phyloP scores from a whole-genome alignment of 2,113 vertebrate genomes.

The Psittacara wagleri region DNA sequence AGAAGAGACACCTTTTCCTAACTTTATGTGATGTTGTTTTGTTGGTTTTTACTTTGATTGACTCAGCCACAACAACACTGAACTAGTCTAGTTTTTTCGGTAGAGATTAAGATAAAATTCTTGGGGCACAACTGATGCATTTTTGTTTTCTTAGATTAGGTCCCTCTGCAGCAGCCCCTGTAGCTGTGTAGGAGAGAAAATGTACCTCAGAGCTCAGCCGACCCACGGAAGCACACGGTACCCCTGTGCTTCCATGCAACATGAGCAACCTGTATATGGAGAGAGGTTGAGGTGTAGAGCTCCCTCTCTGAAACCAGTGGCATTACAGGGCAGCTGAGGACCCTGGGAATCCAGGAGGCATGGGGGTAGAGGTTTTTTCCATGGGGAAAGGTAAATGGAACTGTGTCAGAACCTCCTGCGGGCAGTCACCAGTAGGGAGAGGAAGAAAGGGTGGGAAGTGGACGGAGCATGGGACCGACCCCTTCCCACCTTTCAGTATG shows the following conservation, averaged over 20 bases:
- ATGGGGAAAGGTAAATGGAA: background rate
- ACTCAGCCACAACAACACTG: background rate
- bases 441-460: background rate
- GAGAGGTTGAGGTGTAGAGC: background rate
- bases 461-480: accelerated
- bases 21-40: background rate
- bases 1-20: background rate
- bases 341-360: background rate
- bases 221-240: background rate
- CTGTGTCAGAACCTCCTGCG: background rate
- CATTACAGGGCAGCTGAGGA: background rate
- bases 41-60: background rate
- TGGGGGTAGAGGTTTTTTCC: accelerated
- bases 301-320: background rate
- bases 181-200: background rate
- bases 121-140: background rate
- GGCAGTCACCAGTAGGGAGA: background rate
- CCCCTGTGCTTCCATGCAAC: background rate
- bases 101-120: background rate
- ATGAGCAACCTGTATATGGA: background rate
- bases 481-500: background rate
- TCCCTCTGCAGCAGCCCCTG: background rate
- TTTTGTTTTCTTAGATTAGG: background rate
- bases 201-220: background rate
- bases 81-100: background rate